Evolutionary conservation across 2,888 invertebrate species (phyloP), one percentile per base, ranked within the genome.

Genomic region (Prenolepis imparis): DNA sequence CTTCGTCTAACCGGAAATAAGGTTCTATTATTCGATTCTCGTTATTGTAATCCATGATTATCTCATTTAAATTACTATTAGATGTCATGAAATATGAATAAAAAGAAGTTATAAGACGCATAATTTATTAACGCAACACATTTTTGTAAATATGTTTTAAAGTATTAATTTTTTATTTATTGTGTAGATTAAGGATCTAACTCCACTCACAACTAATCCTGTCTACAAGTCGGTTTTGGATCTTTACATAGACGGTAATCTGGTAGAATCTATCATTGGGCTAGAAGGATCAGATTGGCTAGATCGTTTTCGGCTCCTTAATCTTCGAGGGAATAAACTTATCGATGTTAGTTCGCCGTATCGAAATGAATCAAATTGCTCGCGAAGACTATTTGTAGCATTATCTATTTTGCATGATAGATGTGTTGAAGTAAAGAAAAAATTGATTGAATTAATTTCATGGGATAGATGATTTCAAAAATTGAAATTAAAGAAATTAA

Each of bases 201-300:
- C 95, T 67, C 96, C 96, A 9, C 95, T 97, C 77, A 95, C 96
- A 1, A 96, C 96, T 57, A 97, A 97, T 94, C 96, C 96, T 0
- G 95, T 96, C 83, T 98, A 98, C 93, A 95, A 96, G 86, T 95
- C 95, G 84, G 96, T 98, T 0, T 95, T 96, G 59, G 98, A 98
- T 92, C 95, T 98, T 39, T 97, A 97, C 93, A 93, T 98, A 91
- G 98, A 98, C 91, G 96, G 97, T 92, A 98, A 98, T 94, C 95
- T 95, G 67, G 96, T 98, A 73, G 95, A 96, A 12, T 96, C 95
- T 64, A 96, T 97, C 61, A 96, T 96, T 61, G 95, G 96, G 87
- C 94, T 98, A 80, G 98, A 98, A 92, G 97, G 97, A 24, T 96
- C 97, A 0, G 96, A 96, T 91, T 98, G 98, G 98, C 95, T 98